Base-by-base conservation (phyloP, 2,797 vertebrate species). In the Spinus pinus region DNA sequence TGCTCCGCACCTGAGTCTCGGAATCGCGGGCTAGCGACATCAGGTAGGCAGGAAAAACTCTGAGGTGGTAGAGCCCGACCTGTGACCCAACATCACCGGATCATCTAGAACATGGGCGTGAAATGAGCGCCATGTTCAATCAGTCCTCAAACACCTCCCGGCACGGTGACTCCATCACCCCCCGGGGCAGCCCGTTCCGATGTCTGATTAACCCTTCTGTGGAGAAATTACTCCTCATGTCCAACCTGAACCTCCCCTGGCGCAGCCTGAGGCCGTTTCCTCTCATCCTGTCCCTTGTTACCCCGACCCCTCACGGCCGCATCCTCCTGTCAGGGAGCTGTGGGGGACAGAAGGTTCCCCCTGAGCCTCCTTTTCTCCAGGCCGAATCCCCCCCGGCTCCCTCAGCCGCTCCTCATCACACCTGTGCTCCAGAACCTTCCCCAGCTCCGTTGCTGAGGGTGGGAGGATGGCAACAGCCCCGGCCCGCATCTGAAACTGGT, bases 11-110 rank as follows among this genome's bases (percentile, higher is more conserved):
- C 65, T 13, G 57, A 14, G 3, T 0, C 7, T 0, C 10, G 0
- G 57, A 17, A 0, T 1, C 3, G 28, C 24, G 28, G n/a, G 2
- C 1, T 6, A 2, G 0, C 2, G 20, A 46, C 0, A 0, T 1
- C 11, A 2, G 6, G 35, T 14, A 0, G 11, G 21, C 11, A 0
- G 25, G 18, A 2, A 20, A 7, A 8, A 0, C 1, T 5, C 1
- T 12, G 14, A 7, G 21, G 2, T 12, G 10, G 9, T 8, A 2
- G 18, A 9, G 13, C 1, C 2, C 3, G 1, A 1, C 0, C 3
- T 28, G 31, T 28, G 35, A 10, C 9, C 23, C 5, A 7, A 1
- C 41, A 8, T 3, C 25, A 5, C 2, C 30, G 10, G 11, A 22
- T 41, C 61, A 4, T 6, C 27, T 10, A 8, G 15, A 17, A 22